phyloP scores from a whole-genome alignment of 2,113 vertebrate genomes.

The Eclectus roratus region DNA sequence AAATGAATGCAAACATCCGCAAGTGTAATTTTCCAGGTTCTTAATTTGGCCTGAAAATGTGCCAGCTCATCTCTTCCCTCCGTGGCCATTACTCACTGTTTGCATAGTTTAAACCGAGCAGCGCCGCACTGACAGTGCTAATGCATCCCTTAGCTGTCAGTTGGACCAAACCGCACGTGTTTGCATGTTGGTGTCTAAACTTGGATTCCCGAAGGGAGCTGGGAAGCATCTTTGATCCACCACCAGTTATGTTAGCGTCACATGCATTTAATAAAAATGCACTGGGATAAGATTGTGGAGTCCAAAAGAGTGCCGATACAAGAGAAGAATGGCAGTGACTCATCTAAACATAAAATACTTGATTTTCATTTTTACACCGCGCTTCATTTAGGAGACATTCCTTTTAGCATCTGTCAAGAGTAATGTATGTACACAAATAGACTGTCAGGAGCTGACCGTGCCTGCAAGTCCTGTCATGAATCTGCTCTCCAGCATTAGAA shows the following conservation, averaged over 20 bases:
- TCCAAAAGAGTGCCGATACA: neutral
- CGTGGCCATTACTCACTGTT: neutral
- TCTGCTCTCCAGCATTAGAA: neutral
- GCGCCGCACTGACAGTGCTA: neutral
- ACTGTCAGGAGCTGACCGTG: neutral
- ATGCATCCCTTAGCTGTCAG: neutral
- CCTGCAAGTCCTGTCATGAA: neutral
- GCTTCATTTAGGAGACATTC: neutral
- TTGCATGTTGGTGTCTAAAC: neutral
- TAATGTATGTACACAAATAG: neutral
- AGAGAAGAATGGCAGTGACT: neutral
- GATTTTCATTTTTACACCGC: neutral
- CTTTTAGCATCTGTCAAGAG: neutral
- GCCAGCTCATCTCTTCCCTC: neutral
- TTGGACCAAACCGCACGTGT: neutral
- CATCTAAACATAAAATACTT: neutral
- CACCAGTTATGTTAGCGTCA: neutral
- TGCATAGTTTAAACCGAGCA: neutral
- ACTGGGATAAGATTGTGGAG: neutral
- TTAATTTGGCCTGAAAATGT: neutral
- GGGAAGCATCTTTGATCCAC: neutral
- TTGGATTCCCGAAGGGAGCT: neutral
- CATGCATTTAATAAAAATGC: neutral
- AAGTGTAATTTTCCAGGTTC: neutral
- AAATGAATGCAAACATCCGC: neutral